These are phyloP conservation scores for Paramormyrops hopkinsi DNA, from an alignment of 2,797 vertebrate species.

Conservation along the genomic window DNA sequence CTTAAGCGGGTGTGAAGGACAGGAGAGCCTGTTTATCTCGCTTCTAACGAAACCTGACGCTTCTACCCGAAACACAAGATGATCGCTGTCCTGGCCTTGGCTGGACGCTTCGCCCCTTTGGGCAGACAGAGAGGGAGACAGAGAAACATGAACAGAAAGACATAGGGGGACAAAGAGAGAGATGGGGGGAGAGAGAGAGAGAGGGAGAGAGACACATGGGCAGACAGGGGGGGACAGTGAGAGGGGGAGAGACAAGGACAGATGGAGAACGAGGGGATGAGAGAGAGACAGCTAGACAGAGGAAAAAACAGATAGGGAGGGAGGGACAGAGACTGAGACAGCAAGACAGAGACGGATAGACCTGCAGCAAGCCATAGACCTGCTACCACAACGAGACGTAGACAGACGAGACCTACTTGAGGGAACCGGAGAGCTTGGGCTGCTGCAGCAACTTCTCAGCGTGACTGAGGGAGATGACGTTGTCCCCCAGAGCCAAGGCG, in stretches of 20 bases:
- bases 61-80: neutral
- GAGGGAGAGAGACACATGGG: neutral
- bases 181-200: neutral
- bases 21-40: neutral
- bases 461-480: conserved; percentile 90
- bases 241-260: neutral
- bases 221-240: neutral
- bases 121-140: neutral
- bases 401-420: conserved; percentile 76
- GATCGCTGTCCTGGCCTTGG: neutral
- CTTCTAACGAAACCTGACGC: neutral
- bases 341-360: neutral
- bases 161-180: neutral
- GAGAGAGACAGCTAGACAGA: neutral
- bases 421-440: conserved; percentile 88
- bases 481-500: conserved; percentile 88
- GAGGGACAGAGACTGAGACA: neutral
- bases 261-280: neutral
- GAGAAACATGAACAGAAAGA: neutral
- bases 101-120: neutral
- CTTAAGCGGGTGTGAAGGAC: neutral
- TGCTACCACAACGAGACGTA: neutral
- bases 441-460: conserved; percentile 95
- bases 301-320: neutral
- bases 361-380: neutral